Evolutionary conservation across 2,113 vertebrate species (phyloP).

Genomic region (Cebidichthys violaceus): DNA sequence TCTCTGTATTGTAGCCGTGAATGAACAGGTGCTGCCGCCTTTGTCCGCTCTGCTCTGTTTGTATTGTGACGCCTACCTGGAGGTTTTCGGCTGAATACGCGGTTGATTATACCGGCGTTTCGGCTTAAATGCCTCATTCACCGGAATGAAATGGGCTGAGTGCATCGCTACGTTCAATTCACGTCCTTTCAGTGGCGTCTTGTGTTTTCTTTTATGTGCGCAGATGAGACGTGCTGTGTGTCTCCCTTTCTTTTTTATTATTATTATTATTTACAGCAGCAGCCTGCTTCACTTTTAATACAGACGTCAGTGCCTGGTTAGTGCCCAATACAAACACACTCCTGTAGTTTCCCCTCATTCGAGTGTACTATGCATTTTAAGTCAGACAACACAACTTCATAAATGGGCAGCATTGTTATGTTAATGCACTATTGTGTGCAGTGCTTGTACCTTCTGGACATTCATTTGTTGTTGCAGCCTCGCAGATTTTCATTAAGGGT

Average conservation of each 20-base stretch:
- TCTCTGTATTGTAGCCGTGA: not conserved
- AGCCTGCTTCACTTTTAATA: not conserved
- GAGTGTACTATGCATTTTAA: constrained; percentile 11
- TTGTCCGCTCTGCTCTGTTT: not conserved
- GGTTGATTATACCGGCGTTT: constrained; percentile 46
- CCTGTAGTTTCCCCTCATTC: constrained; percentile 6
- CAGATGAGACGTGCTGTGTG: constrained; percentile 8
- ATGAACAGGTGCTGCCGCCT: constrained; percentile 22
- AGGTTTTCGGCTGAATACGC: constrained; percentile 33
- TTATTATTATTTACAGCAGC: not conserved
- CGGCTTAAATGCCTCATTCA: constrained; percentile 40
- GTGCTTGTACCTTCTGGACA: not conserved
- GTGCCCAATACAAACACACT: constrained; percentile 12
- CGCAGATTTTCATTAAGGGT: constrained; percentile 15
- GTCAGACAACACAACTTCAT: not conserved
- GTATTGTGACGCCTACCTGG: constrained; percentile 25
- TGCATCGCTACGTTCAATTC: not conserved
- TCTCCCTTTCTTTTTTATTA: too few species aligned
- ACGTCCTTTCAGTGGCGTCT: constrained; percentile 13
- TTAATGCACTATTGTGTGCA: constrained; percentile 17
- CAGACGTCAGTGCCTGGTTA: constrained; percentile 27
- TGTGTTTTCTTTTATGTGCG: constrained; percentile 30
- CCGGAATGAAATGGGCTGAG: constrained; percentile 18
- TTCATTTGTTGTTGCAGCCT: constrained; percentile 11
- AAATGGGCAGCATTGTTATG: constrained; percentile 35